Base-by-base conservation (phyloP, 2,113 vertebrate genomes). In the Sebastes fasciatus region DNA sequence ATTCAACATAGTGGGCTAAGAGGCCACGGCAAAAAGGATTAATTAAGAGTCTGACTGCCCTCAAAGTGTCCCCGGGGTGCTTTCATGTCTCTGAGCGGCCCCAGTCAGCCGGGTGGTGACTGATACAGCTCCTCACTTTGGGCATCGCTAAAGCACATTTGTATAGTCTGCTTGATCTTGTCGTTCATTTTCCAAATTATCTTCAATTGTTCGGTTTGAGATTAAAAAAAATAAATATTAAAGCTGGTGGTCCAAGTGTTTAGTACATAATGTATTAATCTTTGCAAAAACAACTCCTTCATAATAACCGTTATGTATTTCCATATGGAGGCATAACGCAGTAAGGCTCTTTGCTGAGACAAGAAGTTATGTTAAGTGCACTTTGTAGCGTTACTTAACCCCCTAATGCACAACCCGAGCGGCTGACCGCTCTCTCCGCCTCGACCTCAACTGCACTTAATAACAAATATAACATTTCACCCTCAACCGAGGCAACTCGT, bases 361-460 rank as follows among this genome's bases (percentile, higher is more conserved):
- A 51, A 75, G 14, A 57, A 17, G 48, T 88, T 74, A 40, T 26
- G 74, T 88, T 74, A 80, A 89, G 85, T 90, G 86, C 88, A 91
- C 86, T 91, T 89, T 85, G 89, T 89, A 85, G 85, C 84, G 67
- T 79, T 51, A 82, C 72, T 42, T 66, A 79, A 86, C 57, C 48
- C 67, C 61, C 42, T 19, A 87, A 74, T 84, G 84, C 91, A 79
- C 82, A 90, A 87, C 64, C 54, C 64, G 74, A 72, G 85, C 62
- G 23, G 55, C 75, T 66, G 62, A 77, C 51, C 79, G 26, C 26
- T 34, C 75, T 68, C 62, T 79, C 68, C 67, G 64, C 64, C 70
- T 78, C 8, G 0, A 64, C 68, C 78, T 73, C 82, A 67, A 60
- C 86, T 85, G 74, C 67, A 76, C 51, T 77, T 62, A 45, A 57